Base-by-base conservation (phyloP, 2,888 invertebrate genomes). In the Agonopterix subpropinquella region DNA sequence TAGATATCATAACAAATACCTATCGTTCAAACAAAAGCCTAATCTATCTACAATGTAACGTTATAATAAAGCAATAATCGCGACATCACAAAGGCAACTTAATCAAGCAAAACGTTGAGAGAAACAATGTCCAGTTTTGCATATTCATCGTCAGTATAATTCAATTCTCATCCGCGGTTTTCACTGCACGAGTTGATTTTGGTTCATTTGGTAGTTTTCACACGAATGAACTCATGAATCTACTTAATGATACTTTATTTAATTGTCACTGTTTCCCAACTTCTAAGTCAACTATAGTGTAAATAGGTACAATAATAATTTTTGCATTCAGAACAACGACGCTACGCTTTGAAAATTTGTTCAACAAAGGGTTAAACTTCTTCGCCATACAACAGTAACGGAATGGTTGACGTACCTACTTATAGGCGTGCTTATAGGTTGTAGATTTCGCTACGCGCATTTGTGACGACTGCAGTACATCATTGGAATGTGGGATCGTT, bases 71-170 rank as follows among this genome's bases (percentile, higher is more conserved):
- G 57, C 55, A 55, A 28, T 28, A 28, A 28, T 28, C 28, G 7
- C 5, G 28, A 28, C 5, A 28, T 28, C 28, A 5, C 28, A 28
- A 28, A 28, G 28, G 28, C 4, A 28, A 28, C 28, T 28, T 28
- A 77, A 78, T 76, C 72, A 67, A 56, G 68, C 65, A 65, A 72
- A 64, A 61, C 65, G 60, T 57, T 58, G 58, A 48, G 11, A 57
- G 59, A 69, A 70, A 77, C 74, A 79, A 75, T 76, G 75, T 68
- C 71, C 71, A 65, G 69, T 69, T 76, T 75, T 83, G 82, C 74
- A 83, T 84, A 86, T 86, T 84, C 81, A 85, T 77, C 71, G 71
- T 62, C 67, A 67, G 77, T 80, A 43, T 81, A 84, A 86, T 82
- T 80, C 74, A 77, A 80, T 82, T 79, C 77, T 70, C 77, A 77